Conservation (phyloP, 2,888 invertebrate species). For the Drosophila sordidula region DNA sequence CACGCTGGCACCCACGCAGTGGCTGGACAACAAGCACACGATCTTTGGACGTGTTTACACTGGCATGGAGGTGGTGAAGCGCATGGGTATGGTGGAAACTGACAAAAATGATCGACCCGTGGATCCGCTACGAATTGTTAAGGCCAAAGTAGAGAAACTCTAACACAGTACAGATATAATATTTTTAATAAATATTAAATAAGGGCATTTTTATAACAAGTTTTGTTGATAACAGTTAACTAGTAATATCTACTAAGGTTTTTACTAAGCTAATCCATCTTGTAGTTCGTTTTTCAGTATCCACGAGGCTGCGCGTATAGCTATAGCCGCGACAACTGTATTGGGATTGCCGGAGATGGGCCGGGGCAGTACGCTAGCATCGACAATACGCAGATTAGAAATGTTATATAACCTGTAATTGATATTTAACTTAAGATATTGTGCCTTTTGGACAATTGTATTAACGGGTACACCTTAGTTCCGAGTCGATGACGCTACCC, state of each 20-base stretch:
- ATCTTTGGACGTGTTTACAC: constrained; percentile 96
- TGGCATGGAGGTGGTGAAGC: constrained; percentile 96
- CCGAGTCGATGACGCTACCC: constrained; percentile 90
- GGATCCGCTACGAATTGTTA: constrained; percentile 93
- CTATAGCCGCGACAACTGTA: constrained; percentile 88
- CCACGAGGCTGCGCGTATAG: constrained; percentile 88
- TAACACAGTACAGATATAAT: constrained; percentile 27
- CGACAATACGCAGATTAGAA: constrained; percentile 89
- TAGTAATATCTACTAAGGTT: neutral
- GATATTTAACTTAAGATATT: neutral
- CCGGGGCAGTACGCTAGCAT: constrained; percentile 92
- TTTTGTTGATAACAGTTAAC: constrained; percentile 7
- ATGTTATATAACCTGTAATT: constrained; percentile 88
- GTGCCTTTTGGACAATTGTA: neutral
- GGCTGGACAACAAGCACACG: constrained; percentile 98
- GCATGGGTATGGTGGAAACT: constrained; percentile 97
- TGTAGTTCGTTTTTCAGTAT: constrained; percentile 85
- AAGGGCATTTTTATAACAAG: constrained; percentile 7
- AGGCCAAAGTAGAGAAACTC: constrained; percentile 85
- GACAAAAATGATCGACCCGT: constrained; percentile 96
- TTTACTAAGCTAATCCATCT: constrained; percentile 10
- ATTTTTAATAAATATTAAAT: constrained; percentile 8
- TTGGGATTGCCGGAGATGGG: constrained; percentile 92
- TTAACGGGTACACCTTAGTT: constrained; percentile 86
- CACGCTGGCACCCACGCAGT: constrained; percentile 97